Percentiles rank a stretch among this genome's conserved stretches.
Evolutionary conservation across 2,797 vertebrate genomes (phyloP).

Genomic region (Diglossa cyanea): DNA sequence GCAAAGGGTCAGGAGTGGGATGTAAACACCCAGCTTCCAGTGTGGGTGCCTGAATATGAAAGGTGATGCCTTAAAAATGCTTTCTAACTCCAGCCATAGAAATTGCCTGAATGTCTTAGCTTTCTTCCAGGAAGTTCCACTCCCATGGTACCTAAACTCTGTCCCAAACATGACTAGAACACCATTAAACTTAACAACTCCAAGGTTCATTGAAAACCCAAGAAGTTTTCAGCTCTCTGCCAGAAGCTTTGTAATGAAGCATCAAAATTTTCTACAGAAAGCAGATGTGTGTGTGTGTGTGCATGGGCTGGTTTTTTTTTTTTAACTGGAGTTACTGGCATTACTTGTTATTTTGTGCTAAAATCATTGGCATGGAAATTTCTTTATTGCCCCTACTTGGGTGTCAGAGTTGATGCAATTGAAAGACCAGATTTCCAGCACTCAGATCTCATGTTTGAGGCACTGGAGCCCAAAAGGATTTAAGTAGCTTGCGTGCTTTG

Average conservation of each 20-base stretch:
- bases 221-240: background rate
- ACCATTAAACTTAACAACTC: constrained; percentile 20
- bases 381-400: background rate
- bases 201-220: constrained; percentile 28
- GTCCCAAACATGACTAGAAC: constrained; percentile 7
- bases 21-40: accelerated
- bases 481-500: background rate
- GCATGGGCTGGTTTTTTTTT: background rate
- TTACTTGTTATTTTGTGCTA: background rate
- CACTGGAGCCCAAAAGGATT: background rate
- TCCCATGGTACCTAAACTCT: background rate
- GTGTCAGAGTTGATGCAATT: background rate
- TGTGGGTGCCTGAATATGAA: background rate
- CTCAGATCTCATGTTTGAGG: background rate
- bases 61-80: background rate
- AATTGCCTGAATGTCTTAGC: background rate
- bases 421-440: background rate
- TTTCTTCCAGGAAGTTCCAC: background rate
- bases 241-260: background rate
- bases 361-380: constrained; percentile 3
- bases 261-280: constrained; percentile 9
- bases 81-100: background rate
- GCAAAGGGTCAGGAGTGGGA: background rate
- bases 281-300: background rate
- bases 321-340: background rate